A percentile compares a stretch with the other conserved stretches of the same genome.
Evolutionary conservation across 2,888 invertebrate genomes (phyloP).

Genomic region (Auanema sp.): DNA sequence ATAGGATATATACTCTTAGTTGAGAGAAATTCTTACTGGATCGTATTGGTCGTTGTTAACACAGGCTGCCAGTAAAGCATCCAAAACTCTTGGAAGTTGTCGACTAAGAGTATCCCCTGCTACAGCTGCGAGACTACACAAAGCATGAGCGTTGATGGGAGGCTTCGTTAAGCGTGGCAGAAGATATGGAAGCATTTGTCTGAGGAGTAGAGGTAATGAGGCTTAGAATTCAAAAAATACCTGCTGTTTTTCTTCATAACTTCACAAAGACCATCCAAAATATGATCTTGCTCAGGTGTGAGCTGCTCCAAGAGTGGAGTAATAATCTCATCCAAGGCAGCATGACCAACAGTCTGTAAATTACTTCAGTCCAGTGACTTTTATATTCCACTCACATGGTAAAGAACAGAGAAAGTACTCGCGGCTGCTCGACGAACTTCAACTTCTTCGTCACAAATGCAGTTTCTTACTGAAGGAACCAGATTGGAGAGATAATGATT

Average conservation of each 20-base stretch:
- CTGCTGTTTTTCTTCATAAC: slow-evolving; percentile 91
- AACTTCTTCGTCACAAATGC: slow-evolving; percentile 76
- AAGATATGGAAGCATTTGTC: slow-evolving; percentile 88
- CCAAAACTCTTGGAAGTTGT: slow-evolving; percentile 86
- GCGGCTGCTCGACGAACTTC: slow-evolving; percentile 86
- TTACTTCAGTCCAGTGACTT: neutral
- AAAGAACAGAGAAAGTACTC: slow-evolving; percentile 91
- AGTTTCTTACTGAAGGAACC: slow-evolving; percentile 85
- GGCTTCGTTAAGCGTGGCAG: slow-evolving; percentile 83
- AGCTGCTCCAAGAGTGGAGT: slow-evolving; percentile 83
- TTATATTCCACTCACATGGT: slow-evolving; percentile 69
- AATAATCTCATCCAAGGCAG: slow-evolving; percentile 91
- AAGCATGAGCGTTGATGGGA: slow-evolving; percentile 83
- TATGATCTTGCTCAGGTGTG: slow-evolving; percentile 80
- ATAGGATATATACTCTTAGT: neutral
- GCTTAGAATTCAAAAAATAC: slow-evolving; percentile 10
- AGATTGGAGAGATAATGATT: slow-evolving; percentile 43
- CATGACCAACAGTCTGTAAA: slow-evolving; percentile 77
- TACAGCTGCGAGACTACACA: slow-evolving; percentile 89
- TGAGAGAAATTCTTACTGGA: slow-evolving; percentile 22
- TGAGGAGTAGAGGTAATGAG: slow-evolving; percentile 5
- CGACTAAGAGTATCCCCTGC: slow-evolving; percentile 86
- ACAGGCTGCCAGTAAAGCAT: slow-evolving; percentile 75
- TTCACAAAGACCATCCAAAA: slow-evolving; percentile 91
- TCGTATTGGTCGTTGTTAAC: slow-evolving; percentile 43